Evolutionary conservation across 2,888 invertebrate genomes (phyloP).

Genomic region (Pammene fasciana): DNA sequence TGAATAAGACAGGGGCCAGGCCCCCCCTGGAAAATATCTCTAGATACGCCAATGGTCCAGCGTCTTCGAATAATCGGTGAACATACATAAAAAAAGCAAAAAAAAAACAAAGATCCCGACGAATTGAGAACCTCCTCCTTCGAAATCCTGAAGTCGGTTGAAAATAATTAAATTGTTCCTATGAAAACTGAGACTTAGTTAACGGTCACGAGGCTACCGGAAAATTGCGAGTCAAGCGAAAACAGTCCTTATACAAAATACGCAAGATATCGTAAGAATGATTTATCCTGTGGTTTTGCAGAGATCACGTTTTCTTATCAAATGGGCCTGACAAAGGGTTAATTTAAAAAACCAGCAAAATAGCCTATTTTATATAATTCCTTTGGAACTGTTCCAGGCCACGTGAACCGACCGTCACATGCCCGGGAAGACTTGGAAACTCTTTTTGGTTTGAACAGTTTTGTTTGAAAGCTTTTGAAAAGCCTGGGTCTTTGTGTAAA

Average conservation of each 20-base stretch:
- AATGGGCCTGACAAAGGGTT: background rate
- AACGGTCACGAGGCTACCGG: background rate
- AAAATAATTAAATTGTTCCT: no score
- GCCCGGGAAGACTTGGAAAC: slow-evolving; percentile 9
- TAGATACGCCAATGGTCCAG: no score
- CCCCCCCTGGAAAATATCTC: no score
- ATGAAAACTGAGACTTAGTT: no score
- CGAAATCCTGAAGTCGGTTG: no score
- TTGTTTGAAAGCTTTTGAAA: background rate
- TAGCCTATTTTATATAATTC: slow-evolving; percentile 3
- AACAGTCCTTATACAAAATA: background rate
- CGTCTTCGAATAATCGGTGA: no score
- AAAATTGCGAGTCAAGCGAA: background rate
- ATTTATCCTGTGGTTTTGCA: background rate
- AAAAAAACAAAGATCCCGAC: no score
- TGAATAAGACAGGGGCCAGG: no score
- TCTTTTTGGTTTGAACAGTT: background rate
- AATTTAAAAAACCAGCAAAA: background rate
- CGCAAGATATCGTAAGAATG: background rate
- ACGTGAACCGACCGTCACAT: slow-evolving; percentile 7
- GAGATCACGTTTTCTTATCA: slow-evolving; percentile 1
- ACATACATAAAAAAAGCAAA: no score
- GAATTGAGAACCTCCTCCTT: no score
- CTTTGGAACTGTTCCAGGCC: background rate
- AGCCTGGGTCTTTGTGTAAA: background rate